Conservation (phyloP, 1,140 invertebrate species). For the Dendroctonus ponderosae region DNA sequence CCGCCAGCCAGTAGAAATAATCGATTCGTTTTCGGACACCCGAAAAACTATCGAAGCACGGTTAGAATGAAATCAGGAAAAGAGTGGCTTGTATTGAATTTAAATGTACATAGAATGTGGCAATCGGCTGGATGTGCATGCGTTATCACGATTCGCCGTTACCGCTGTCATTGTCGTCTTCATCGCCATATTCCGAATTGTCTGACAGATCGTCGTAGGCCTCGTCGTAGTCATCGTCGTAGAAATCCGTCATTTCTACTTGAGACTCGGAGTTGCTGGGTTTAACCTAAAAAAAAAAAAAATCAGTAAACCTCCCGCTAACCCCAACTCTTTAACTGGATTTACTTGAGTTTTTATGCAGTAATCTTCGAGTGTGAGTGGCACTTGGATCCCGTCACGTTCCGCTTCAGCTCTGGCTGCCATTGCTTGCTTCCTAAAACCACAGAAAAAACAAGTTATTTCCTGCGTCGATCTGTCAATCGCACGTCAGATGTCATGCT, state of each 20-base stretch:
- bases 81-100: no score
- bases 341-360: conserved; percentile 80
- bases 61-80: neutral
- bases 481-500: neutral
- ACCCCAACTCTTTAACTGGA: neutral
- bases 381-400: conserved; percentile 94
- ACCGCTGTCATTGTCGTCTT: conserved; percentile 63
- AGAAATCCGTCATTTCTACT: conserved; percentile 87
- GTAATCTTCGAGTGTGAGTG: conserved; percentile 97
- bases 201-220: conserved; percentile 68
- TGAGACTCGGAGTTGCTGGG: conserved; percentile 69
- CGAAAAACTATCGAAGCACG: neutral
- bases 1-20: no score
- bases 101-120: conserved; percentile 11
- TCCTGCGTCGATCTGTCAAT: neutral
- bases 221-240: conserved; percentile 87
- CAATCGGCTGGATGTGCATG: no score
- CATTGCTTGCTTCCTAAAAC: conserved; percentile 88
- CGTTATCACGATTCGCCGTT: conserved; percentile 51
- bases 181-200: conserved; percentile 70
- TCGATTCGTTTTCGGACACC: no score
- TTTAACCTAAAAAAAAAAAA: conserved; percentile 56
- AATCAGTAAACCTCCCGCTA: neutral
- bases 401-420: conserved; percentile 92
- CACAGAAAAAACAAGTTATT: conserved; percentile 36